phyloP scores from a whole-genome alignment of 2,888 invertebrate species.

The Agrochola macilenta region DNA sequence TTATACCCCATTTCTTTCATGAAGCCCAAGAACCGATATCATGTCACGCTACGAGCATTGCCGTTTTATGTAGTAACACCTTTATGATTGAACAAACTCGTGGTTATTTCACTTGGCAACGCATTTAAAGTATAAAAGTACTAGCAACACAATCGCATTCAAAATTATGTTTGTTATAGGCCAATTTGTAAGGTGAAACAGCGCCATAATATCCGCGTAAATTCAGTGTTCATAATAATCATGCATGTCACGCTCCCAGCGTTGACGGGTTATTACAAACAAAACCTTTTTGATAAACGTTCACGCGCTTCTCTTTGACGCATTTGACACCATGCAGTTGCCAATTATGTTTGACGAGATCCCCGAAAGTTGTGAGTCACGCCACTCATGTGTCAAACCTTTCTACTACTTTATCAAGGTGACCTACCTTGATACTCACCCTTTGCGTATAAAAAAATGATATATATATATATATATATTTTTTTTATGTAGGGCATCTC shows the following conservation, averaged over 20 bases:
- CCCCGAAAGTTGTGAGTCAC: not conserved
- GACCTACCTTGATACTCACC: not conserved
- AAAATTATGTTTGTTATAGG: constrained; percentile 3
- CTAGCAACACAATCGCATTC: not conserved
- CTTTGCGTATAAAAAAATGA: not conserved
- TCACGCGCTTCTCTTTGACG: constrained; percentile 14
- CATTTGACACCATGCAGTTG: constrained; percentile 14
- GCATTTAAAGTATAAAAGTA: not conserved
- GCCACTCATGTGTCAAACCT: not conserved
- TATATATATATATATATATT: no score
- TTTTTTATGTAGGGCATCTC: no score
- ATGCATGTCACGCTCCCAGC: constrained; percentile 20
- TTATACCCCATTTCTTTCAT: no score
- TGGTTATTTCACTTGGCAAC: not conserved
- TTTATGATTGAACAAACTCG: not conserved
- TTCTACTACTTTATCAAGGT: not conserved
- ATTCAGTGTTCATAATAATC: constrained; percentile 14
- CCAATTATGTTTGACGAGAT: not conserved
- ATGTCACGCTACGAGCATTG: not conserved
- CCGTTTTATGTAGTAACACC: not conserved
- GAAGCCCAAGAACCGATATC: not conserved
- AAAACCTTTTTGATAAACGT: constrained; percentile 20
- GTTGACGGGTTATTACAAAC: constrained; percentile 10
- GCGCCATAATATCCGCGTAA: constrained; percentile 13
- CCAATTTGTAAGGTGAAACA: constrained; percentile 13